Percentiles rank a stretch among this genome's conserved stretches.
Conservation (phyloP, 2,797 vertebrate genomes). For the Sebastes hubbsi region DNA sequence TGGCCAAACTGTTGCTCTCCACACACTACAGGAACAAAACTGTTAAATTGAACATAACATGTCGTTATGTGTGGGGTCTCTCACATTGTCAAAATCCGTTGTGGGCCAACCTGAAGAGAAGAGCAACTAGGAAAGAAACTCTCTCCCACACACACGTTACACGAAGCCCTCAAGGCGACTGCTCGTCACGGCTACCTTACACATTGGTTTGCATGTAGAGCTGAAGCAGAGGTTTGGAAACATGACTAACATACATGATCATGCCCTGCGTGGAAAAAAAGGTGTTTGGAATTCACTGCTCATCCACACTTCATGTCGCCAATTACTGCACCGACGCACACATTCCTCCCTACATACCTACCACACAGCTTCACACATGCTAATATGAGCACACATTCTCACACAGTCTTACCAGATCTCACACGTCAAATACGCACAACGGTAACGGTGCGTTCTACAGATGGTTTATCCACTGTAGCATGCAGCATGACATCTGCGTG, state of each 20-base stretch:
- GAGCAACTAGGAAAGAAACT: background rate
- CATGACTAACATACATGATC: constrained; percentile 34
- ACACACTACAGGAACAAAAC: no score
- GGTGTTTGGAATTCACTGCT: constrained; percentile 19
- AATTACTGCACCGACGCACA: constrained; percentile 1
- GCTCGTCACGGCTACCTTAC: background rate
- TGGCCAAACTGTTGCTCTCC: no score
- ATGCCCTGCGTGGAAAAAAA: background rate
- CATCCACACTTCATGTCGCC: background rate
- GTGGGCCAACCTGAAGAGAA: background rate
- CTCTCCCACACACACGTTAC: background rate
- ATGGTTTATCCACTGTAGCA: constrained; percentile 14
- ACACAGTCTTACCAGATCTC: background rate
- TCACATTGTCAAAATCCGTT: no score
- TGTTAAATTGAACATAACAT: no score
- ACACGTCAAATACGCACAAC: constrained; percentile 1
- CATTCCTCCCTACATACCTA: background rate
- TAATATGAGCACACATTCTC: background rate
- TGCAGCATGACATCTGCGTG: constrained; percentile 11
- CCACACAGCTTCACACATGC: background rate
- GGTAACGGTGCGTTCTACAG: background rate
- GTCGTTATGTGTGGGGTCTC: no score
- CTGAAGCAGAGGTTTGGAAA: constrained; percentile 13
- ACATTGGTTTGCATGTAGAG: constrained; percentile 9
- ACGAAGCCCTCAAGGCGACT: background rate